Base-by-base conservation (phyloP, 2,113 vertebrate genomes). In the Neolamprologus sp. region DNA sequence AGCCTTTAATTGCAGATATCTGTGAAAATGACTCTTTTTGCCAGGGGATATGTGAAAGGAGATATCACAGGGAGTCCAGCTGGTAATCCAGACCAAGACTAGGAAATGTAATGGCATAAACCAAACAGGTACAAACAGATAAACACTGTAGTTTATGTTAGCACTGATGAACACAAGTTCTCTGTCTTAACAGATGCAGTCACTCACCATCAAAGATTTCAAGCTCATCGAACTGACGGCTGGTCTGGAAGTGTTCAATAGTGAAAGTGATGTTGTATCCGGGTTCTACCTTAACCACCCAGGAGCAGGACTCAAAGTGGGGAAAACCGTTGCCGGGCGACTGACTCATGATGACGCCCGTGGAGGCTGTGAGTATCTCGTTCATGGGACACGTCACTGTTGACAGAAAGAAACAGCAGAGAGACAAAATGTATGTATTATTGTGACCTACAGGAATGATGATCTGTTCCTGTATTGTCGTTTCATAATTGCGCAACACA, bases 251-350 rank as follows among this genome's bases (percentile, higher is more conserved):
- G 91, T 98, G 98, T 83, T 99, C 98, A 2, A 99, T 97, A 0
- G 97, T 98, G 89, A 99, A 96, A 60, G 98, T 97, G 94, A 99
- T 96, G 94, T 99, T 99, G 87, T 97, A 99, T 0, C 97, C 97
- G 0, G 98, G 96, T 63, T 99, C 98, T 2, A 98, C 97, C 90
- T 97, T 97, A 83, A 99, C 97, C 86, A 99, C 96, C 99, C 99
- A 99, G 12, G 99, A 99, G 83, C 99, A 99, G 28, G 98, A 98
- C 95, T 99, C 98, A 42, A 99, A 99, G 85, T 98, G 98, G 1
- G 98, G 98, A 84, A 98, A 98, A n/a, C 96, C 98, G 0, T 94
- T 98, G 19, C 97, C 97, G 65, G 97, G 97, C 42, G 98, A 98
- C 95, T 99, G 99, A 93, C 98, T 99, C 86, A 99, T 96, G 95